Evolutionary conservation across 2,888 invertebrate species (phyloP), one percentile per base, ranked within the genome.

Genomic region (Terebella lapidaria): DNA sequence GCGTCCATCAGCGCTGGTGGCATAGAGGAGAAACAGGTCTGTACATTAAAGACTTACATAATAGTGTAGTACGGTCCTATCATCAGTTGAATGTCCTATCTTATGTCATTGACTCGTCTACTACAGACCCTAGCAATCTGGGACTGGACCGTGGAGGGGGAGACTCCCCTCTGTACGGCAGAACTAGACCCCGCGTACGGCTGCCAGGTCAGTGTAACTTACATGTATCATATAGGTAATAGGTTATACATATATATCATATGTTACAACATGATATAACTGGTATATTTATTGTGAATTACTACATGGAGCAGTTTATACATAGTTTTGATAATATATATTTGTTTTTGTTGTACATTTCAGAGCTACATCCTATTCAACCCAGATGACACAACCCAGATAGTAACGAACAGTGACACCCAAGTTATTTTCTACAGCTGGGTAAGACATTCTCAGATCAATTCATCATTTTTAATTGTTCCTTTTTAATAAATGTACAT

Each of bases 61-160:
- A 49, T n/a, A n/a, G n/a, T n/a, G 10, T 15, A 15, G 42, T 15
- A n/a, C 10, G 42, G 10, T 35, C n/a, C n/a, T 35, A 15, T 35
- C n/a, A 15, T 35, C 10, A 35, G n/a, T 35, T 35, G 42, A n/a
- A 15, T 35, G 10, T 35, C n/a, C 10, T 35, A 15, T 35, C 10
- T 15, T 35, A 35, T 35, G 10, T n/a, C 42, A 15, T 10, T 35
- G n/a, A n/a, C n/a, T n/a, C n/a, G n/a, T n/a, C n/a, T n/a, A 3
- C 29, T 63, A 3, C 68, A 80, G 77, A 70, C 71, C 4, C 62
- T 81, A 45, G 72, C 76, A 22, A 75, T 81, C 29, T 81, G 81
- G 81, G 78, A 81, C 61, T 81, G 81, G 81, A 81, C 81, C 18
- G 72, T 78, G 0, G 79, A 78, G 62, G 74, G 73, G 2, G 80